These are phyloP conservation scores for Sinocyclocheilus grahami DNA, from an alignment of 2,113 vertebrate genomes.

Conservation along the genomic window DNA sequence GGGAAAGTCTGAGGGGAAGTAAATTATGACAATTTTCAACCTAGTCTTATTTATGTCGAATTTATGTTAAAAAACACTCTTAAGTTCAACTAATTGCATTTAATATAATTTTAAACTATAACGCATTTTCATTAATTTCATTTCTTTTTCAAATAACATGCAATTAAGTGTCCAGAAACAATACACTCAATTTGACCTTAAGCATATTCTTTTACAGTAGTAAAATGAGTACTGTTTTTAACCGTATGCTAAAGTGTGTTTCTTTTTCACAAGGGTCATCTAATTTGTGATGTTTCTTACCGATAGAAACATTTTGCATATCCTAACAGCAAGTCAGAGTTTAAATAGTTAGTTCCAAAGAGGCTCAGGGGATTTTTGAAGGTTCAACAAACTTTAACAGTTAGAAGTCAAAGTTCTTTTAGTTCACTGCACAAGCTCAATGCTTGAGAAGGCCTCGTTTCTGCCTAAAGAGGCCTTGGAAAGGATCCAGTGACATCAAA, in stretches of 20 bases:
- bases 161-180: background rate
- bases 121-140: background rate
- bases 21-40: too few relatives aligned
- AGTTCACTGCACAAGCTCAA: slow-evolving; percentile 19
- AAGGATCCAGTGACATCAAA: slow-evolving; percentile 27
- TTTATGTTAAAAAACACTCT: too few relatives aligned
- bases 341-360: background rate
- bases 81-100: too few relatives aligned
- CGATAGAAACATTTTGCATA: background rate
- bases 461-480: slow-evolving; percentile 13
- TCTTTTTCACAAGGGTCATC: too few relatives aligned
- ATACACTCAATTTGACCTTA: background rate
- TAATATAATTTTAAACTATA: background rate
- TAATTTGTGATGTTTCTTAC: slow-evolving; percentile 16
- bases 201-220: background rate
- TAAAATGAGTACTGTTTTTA: background rate
- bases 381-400: background rate
- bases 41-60: too few relatives aligned
- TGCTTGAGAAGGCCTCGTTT: slow-evolving; percentile 11
- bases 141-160: background rate
- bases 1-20: too few relatives aligned
- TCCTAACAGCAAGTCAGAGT: background rate
- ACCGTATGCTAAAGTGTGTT: background rate
- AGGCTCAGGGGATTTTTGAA: background rate
- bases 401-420: background rate